Evolutionary conservation across 30 jellyfish, hydroid and myxozoan genomes (phyloP).

Genomic region (Hydractinia echinata): DNA sequence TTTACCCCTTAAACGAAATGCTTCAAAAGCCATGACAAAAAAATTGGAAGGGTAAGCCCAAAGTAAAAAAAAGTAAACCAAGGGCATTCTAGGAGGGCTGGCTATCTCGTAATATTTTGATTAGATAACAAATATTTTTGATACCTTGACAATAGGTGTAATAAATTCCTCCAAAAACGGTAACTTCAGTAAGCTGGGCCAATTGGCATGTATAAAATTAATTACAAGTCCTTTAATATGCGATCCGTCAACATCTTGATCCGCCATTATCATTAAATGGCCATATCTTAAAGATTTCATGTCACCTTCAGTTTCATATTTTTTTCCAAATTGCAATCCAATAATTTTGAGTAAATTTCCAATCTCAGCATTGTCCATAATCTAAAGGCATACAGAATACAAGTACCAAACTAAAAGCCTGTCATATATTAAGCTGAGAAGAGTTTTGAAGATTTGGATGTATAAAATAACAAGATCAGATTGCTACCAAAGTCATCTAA

Average conservation of each 20-base stretch:
- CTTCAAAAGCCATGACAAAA: neutral
- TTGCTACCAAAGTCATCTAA: neutral
- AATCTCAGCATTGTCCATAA: slow-evolving; percentile 94
- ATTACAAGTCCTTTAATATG: slow-evolving; percentile 98
- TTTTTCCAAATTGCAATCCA: slow-evolving; percentile 94
- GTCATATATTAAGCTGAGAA: neutral
- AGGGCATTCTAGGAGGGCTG: neutral
- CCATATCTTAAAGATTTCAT: slow-evolving; percentile 93
- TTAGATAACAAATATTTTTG: too few relatives aligned
- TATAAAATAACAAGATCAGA: neutral
- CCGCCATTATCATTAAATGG: slow-evolving; percentile 96
- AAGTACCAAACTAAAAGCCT: neutral
- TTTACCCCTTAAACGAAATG: too few relatives aligned
- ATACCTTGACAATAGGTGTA: slow-evolving; percentile 97
- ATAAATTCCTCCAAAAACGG: slow-evolving; percentile 85
- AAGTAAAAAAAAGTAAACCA: neutral
- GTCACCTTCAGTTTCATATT: slow-evolving; percentile 58
- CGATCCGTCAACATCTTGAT: slow-evolving; percentile 99
- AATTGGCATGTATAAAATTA: slow-evolving; percentile 87
- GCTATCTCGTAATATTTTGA: neutral
- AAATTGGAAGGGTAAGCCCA: slow-evolving; percentile 4
- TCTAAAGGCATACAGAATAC: slow-evolving; percentile 25
- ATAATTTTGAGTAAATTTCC: slow-evolving; percentile 66
- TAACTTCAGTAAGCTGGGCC: slow-evolving; percentile 85
- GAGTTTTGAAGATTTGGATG: neutral